Base-by-base conservation (phyloP, 2,888 invertebrate species). In the Gymnoscelis rufifasciata region DNA sequence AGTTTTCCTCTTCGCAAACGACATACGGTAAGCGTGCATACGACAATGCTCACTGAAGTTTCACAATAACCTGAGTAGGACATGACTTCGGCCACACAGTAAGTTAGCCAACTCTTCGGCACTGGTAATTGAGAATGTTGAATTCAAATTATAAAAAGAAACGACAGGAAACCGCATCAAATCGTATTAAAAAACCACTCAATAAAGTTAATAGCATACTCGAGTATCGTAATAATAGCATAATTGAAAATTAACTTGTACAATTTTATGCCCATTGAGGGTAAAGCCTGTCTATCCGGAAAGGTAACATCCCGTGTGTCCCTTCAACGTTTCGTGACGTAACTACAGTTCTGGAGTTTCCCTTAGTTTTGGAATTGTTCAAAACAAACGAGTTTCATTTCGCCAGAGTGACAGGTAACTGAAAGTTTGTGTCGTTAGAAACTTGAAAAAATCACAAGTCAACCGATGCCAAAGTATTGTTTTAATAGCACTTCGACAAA, bases 1-100 rank as follows among this genome's bases (percentile, higher is more conserved):
- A 86, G 81, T 86, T 86, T 84, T 78, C 76, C 71, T 74, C 72
- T 68, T 78, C 78, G 71, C 68, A 72, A 75, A 70, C 66, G 70
- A 70, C 65, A 71, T 56, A 81, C 72, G 53, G 68, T 19, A 51
- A 50, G 41, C 39, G 43, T 41, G 62, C 43, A 38, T 43, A 43
- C 24, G 42, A 33, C 19, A 7, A 8, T 26, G 26, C 38, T 31
- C 13, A 37, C 5, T 15, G 26, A 23, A 33, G 28, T 42, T 24
- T 38, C 38, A 42, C 27, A 14, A 38, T 14, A 14, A 19, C 15
- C 13, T 12, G 19, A 19, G 2, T 5, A 19, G 5, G 19, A 19
- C 19, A 3, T 19, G 5, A 19, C 19, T n/a, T n/a, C n/a, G n/a
- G n/a, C n/a, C n/a, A n/a, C n/a, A n/a, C n/a, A n/a, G n/a, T n/a